These are phyloP conservation scores for Euproctis similis DNA, from an alignment of 2,888 invertebrate species.

Conservation along the genomic window DNA sequence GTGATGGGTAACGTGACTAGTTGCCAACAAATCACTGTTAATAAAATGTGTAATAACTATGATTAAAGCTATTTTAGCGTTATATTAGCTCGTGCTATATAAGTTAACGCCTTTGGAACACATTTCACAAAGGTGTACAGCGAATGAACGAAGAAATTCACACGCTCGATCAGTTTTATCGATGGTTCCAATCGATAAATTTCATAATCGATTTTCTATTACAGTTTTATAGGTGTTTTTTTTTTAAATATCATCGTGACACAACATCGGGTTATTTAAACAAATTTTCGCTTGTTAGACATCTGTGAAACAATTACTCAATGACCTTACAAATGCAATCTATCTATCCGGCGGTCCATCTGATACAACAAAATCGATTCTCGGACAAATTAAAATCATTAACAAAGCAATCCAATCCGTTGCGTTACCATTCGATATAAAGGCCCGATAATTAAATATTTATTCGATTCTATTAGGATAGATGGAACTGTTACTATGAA, in stretches of 20 bases:
- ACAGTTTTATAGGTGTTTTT: background rate
- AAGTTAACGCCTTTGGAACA: slow-evolving; percentile 31
- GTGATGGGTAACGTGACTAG: slow-evolving; percentile 22
- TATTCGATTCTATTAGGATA: slow-evolving; percentile 65
- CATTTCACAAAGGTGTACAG: slow-evolving; percentile 25
- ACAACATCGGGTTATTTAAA: slow-evolving; percentile 30
- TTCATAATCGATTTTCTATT: slow-evolving; percentile 31
- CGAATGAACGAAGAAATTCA: slow-evolving; percentile 31
- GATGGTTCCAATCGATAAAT: slow-evolving; percentile 30
- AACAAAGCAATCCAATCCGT: slow-evolving; percentile 52
- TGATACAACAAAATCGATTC: slow-evolving; percentile 18
- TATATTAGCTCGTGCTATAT: slow-evolving; percentile 48
- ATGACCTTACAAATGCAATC: slow-evolving; percentile 24
- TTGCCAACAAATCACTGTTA: slow-evolving; percentile 37
- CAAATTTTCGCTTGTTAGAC: slow-evolving; percentile 20
- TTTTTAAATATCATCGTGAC: slow-evolving; percentile 5
- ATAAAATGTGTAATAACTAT: slow-evolving; percentile 50
- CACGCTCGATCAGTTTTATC: slow-evolving; percentile 31
- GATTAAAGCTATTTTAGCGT: slow-evolving; percentile 50
- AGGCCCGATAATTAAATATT: slow-evolving; percentile 69
- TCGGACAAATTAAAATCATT: slow-evolving; percentile 53
- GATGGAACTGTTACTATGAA: slow-evolving; percentile 53
- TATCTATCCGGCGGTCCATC: slow-evolving; percentile 24
- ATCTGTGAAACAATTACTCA: slow-evolving; percentile 20
- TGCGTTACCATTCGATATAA: slow-evolving; percentile 67